Conservation (phyloP, 1,140 invertebrate genomes). For the Stratiolaelaps scimitus region DNA sequence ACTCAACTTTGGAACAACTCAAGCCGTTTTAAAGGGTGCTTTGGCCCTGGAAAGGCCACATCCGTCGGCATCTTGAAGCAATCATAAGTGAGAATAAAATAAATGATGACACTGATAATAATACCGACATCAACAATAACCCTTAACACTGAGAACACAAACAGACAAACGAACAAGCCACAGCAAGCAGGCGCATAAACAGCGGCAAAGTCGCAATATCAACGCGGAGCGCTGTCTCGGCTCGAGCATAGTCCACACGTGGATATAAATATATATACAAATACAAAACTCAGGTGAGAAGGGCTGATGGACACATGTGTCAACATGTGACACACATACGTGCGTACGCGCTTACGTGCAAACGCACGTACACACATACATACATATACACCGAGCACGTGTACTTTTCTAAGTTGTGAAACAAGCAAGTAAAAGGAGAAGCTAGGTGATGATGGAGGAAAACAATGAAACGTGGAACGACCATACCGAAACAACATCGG, state of each 20-base stretch:
- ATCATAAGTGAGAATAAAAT: slow-evolving; percentile 28
- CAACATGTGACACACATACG: too few species aligned
- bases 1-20: slow-evolving; percentile 17
- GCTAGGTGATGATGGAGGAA: too few species aligned
- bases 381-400: too few species aligned
- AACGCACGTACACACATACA: too few species aligned
- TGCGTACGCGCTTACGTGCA: too few species aligned
- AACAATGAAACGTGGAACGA: too few species aligned
- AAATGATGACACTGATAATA: slow-evolving; percentile 1
- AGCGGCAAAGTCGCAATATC: too few species aligned
- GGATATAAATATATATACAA: slow-evolving; percentile 5
- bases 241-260: background rate
- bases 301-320: too few species aligned
- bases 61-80: slow-evolving; percentile 21
- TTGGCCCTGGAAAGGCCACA: background rate
- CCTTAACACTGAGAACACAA: background rate
- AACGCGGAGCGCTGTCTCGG: too few species aligned
- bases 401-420: too few species aligned
- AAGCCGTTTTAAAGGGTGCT: background rate
- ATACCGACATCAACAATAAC: background rate
- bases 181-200: background rate
- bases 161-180: background rate
- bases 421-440: too few species aligned
- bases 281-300: background rate
- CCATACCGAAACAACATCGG: too few species aligned